Percentiles rank a stretch among this genome's conserved stretches.
These are phyloP conservation scores for Drosophila paracracens DNA, from an alignment of 2,888 invertebrate species.

Conservation along the genomic window DNA sequence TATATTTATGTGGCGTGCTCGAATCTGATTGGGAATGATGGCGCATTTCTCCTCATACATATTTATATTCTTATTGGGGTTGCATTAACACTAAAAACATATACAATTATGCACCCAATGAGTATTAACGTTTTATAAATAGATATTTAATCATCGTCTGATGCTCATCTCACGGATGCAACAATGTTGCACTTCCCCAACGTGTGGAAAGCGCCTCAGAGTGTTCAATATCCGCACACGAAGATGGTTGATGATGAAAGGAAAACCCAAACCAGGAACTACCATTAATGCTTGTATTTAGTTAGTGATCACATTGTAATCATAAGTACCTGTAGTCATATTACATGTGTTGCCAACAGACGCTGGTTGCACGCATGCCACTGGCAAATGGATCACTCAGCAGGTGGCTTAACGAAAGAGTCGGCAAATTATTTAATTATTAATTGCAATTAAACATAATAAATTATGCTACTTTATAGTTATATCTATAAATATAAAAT, in stretches of 20 bases:
- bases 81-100: background rate
- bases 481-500: conserved; percentile 9
- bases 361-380: conserved; percentile 20
- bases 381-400: background rate
- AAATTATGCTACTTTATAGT: conserved; percentile 35
- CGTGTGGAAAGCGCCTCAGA: conserved; percentile 6
- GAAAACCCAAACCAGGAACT: conserved; percentile 27
- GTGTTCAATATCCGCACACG: conserved; percentile 40
- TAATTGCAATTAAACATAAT: conserved; percentile 59
- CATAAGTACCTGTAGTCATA: conserved; percentile 1
- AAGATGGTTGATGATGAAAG: conserved; percentile 6
- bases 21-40: background rate
- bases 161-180: conserved; percentile 36
- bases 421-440: conserved; percentile 45
- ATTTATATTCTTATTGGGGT: conserved; percentile 12
- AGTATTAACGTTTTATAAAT: background rate
- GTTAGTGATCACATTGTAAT: conserved; percentile 21
- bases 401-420: conserved; percentile 17
- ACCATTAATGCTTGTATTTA: conserved; percentile 10
- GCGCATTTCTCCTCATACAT: background rate
- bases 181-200: conserved; percentile 38
- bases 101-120: background rate
- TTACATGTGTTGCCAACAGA: conserved; percentile 5
- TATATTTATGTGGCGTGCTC: background rate
- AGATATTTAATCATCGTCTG: conserved; percentile 8